These are phyloP conservation scores for Natator depressus DNA, from an alignment of 2,113 vertebrate species.

Conservation along the genomic window DNA sequence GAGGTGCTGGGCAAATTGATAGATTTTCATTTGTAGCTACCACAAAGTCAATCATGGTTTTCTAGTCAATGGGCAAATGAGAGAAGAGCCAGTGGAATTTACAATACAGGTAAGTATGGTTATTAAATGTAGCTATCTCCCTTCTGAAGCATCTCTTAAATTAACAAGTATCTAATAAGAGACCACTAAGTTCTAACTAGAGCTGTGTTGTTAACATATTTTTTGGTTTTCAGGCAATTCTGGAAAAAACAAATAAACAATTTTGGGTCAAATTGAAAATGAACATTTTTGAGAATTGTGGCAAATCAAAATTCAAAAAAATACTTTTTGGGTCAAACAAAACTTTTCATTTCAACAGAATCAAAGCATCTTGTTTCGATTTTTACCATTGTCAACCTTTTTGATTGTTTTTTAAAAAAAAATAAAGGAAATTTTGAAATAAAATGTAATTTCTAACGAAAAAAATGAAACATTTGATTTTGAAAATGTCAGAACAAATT, in stretches of 20 bases:
- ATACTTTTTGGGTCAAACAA: not conserved
- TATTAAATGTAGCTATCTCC: not conserved
- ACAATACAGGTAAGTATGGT: constrained; percentile 71
- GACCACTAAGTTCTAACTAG: not conserved
- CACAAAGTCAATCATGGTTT: constrained; percentile 76
- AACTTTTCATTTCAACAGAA: not conserved
- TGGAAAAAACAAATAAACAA: no score
- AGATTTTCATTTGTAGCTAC: constrained; percentile 76
- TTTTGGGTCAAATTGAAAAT: not conserved
- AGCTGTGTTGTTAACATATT: not conserved
- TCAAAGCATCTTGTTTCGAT: not conserved
- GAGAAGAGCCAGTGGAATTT: constrained; percentile 69
- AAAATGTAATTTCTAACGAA: not conserved
- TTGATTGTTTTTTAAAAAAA: not conserved
- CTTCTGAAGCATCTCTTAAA: not conserved
- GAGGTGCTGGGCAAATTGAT: constrained; percentile 52
- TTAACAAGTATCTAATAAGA: not conserved
- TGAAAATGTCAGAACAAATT: not conserved
- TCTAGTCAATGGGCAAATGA: constrained; percentile 78
- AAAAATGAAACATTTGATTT: not conserved
- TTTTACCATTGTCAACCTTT: not conserved
- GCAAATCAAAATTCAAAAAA: not conserved
- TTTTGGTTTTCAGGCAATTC: not conserved
- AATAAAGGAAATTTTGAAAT: not conserved
- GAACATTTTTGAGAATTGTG: not conserved